Conservation (phyloP, 2,113 vertebrate species). For the Paratilapia polleni region DNA sequence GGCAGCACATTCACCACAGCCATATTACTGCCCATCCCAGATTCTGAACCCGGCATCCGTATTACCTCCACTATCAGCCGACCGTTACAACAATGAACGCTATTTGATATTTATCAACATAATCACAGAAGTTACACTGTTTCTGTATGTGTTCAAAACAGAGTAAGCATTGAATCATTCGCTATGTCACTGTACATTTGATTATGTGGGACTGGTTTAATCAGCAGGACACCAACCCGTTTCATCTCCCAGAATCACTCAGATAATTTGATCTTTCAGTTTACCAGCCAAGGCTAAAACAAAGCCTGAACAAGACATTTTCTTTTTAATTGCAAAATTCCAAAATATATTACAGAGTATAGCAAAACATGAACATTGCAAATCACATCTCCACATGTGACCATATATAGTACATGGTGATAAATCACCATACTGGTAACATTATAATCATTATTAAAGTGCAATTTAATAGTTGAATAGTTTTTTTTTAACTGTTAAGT, state of each 20-base stretch:
- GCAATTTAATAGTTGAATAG: neutral
- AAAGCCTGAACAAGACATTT: neutral
- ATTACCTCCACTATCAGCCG: neutral
- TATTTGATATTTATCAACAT: neutral
- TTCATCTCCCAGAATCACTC: neutral
- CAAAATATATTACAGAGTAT: too few relatives aligned
- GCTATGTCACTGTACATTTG: neutral
- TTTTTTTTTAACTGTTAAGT: too few relatives aligned
- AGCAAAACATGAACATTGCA: neutral
- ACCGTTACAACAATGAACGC: constrained; percentile 8
- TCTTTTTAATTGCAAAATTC: neutral
- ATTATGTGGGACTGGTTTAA: neutral
- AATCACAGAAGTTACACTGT: constrained; percentile 1
- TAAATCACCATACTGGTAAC: neutral
- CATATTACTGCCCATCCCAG: constrained; percentile 75
- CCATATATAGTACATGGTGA: neutral
- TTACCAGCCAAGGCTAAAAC: neutral
- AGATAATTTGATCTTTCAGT: neutral
- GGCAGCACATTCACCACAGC: constrained; percentile 82
- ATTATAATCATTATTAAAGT: neutral
- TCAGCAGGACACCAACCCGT: neutral
- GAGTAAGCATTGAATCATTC: neutral
- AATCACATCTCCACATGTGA: neutral
- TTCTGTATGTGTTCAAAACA: neutral
- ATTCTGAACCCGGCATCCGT: constrained; percentile 24